Evolutionary conservation across 37 sponge, comb jelly and placozoan species (phyloP), one percentile per base, ranked within the genome.

Genomic region (Diacarnus erythraeanus): DNA sequence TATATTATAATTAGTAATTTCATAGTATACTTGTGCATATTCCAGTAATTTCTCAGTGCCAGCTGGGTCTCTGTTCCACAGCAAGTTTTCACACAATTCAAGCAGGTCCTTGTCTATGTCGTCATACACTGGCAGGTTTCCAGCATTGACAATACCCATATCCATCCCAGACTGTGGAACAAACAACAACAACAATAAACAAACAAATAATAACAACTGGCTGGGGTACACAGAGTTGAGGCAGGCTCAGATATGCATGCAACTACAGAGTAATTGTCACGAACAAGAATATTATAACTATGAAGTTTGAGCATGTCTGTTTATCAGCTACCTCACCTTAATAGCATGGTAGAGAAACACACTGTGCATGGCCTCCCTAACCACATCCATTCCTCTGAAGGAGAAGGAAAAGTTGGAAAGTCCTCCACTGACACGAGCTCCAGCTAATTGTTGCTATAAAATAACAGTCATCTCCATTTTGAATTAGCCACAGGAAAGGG

Each of bases 71-170:
- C 59, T 89, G 71, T 96, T 91, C 93, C 92, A 96, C 0, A 98
- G 83, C 30, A 96, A 54, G 57, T 94, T 81, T 64, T 98, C 99
- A 79, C 97, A 96, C 59, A 96, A 58, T 31, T 77, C 47, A 59
- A 89, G 81, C 27, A 98, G 84, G 21, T 84, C 82, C 25, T 80
- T 74, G 25, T 87, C 85, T 61, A 98, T 98, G 60, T 98, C 97
- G 37, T 85, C 80, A 60, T 96, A 96, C 69, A 98, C 91, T 37
- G 99, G 97, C 1, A 98, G 78, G 68, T 94, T 94, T 0, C 99
- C 99, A 74, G 99, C 99, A 89, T 98, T 96, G 25, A 98, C 99
- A 58, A 98, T 98, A 2, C 97, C 96, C 99, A 98, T 96, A 67
- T 98, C 99, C 92, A 95, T 91, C 37, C 99, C 99, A 64, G 85